Evolutionary conservation across 2,888 invertebrate genomes (phyloP).

Genomic region (Anorthoa munda): DNA sequence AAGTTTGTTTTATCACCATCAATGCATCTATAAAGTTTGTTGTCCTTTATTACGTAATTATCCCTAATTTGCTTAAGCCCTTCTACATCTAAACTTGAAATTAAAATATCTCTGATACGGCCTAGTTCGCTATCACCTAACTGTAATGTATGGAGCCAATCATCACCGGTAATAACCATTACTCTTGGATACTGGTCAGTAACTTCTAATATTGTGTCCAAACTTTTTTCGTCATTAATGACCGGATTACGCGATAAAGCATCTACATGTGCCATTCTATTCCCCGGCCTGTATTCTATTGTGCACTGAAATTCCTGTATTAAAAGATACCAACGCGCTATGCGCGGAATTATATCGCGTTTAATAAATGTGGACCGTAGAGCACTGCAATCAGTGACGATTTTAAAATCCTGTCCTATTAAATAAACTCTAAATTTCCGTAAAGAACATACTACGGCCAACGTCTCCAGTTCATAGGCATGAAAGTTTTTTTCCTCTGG

Average conservation of each 20-base stretch:
- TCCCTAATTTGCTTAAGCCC: slow-evolving; percentile 2
- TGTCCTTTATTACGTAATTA: slow-evolving; percentile 7
- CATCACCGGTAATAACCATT: not conserved
- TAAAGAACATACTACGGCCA: slow-evolving; percentile 44
- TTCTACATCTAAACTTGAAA: not conserved
- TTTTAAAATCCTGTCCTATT: slow-evolving; percentile 22
- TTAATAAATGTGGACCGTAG: too few relatives aligned
- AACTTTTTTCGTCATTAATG: not conserved
- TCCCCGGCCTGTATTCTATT: too few relatives aligned
- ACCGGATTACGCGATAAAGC: too few relatives aligned
- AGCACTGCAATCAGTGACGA: slow-evolving; percentile 47
- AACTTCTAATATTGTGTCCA: too few relatives aligned
- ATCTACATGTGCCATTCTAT: too few relatives aligned
- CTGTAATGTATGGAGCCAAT: slow-evolving; percentile 20
- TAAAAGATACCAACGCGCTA: slow-evolving; percentile 8
- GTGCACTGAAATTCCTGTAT: slow-evolving; percentile 3
- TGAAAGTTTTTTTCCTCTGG: slow-evolving; percentile 62
- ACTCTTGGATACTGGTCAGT: not conserved
- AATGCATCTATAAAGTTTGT: not conserved
- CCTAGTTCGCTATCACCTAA: slow-evolving; percentile 8
- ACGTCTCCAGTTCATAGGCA: slow-evolving; percentile 61
- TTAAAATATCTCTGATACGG: slow-evolving; percentile 1
- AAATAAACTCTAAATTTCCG: slow-evolving; percentile 23
- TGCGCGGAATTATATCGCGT: slow-evolving; percentile 14
- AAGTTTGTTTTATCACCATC: not conserved